These are phyloP conservation scores for Bovichtus diacanthus DNA, from an alignment of 2,797 vertebrate genomes.

Conservation along the genomic window DNA sequence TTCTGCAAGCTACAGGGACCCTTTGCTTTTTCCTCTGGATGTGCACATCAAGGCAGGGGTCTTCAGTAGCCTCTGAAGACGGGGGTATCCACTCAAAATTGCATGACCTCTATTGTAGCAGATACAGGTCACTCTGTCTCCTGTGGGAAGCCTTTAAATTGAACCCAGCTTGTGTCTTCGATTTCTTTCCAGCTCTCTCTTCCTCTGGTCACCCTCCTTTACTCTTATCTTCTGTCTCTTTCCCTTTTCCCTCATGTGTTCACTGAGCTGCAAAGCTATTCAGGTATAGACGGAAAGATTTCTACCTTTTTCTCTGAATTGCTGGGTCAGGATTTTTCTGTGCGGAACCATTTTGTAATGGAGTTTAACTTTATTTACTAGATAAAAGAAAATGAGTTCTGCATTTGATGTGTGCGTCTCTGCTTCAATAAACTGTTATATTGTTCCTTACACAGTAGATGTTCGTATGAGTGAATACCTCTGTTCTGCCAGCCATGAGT, in stretches of 20 bases:
- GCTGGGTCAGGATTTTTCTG: conserved; percentile 84
- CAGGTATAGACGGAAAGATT: conserved; percentile 85
- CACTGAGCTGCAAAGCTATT: conserved; percentile 88
- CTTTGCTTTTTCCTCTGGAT: conserved; percentile 81
- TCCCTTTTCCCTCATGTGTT: conserved; percentile 83
- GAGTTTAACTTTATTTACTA: conserved; percentile 86
- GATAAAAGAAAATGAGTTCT: conserved; percentile 80
- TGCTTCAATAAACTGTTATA: conserved; percentile 79
- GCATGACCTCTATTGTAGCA: conserved; percentile 87
- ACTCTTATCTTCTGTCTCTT: conserved; percentile 79
- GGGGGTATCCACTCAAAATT: conserved; percentile 85
- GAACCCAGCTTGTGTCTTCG: conserved; percentile 89
- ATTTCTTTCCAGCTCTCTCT: conserved; percentile 79
- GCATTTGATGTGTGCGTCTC: conserved; percentile 74
- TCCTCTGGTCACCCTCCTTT: conserved; percentile 75
- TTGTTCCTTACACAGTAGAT: conserved; percentile 73
- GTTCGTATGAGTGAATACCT: conserved; percentile 76
- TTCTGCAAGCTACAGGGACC: conserved; percentile 78
- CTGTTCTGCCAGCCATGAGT: conserved; percentile 62
- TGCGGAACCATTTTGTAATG: conserved; percentile 80
- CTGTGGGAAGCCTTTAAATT: conserved; percentile 88
- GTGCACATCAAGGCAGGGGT: conserved; percentile 81
- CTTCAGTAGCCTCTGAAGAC: conserved; percentile 81
- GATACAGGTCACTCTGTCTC: conserved; percentile 86
- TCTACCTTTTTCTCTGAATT: conserved; percentile 79